Percentiles rank a stretch among this genome's conserved stretches.
phyloP scores from a whole-genome alignment of 2,113 vertebrate genomes.

The Hippocampus comes region DNA sequence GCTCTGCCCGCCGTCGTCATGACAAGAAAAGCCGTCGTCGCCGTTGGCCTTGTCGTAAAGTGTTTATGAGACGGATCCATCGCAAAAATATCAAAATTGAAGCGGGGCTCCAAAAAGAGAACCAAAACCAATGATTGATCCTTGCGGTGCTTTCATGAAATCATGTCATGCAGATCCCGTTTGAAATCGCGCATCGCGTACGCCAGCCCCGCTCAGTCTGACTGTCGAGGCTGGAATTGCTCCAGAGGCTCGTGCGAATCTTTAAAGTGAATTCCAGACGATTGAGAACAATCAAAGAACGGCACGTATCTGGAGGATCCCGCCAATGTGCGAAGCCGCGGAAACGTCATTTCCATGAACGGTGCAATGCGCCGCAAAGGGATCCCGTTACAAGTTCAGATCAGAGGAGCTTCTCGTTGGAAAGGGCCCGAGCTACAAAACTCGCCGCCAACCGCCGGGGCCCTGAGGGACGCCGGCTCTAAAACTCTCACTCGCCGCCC shows the following conservation, averaged over 20 bases:
- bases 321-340: neutral
- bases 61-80: neutral
- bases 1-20: neutral
- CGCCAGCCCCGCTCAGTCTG: neutral
- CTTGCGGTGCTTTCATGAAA: neutral
- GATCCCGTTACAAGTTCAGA: neutral
- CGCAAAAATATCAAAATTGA: neutral
- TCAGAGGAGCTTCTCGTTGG: constrained; percentile 1
- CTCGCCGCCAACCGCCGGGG: neutral
- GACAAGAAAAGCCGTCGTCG: neutral
- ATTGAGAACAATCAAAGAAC: neutral
- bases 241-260: neutral
- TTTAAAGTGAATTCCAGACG: neutral
- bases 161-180: neutral
- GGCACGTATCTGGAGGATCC: neutral
- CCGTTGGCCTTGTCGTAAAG: no score
- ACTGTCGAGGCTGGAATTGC: neutral
- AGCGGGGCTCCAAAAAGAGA: neutral
- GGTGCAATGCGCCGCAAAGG: neutral
- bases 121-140: neutral
- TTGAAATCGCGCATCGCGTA: no score
- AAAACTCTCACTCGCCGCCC: neutral
- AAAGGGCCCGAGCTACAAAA: neutral
- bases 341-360: neutral
- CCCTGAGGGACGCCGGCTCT: constrained; percentile 4